Conservation (phyloP, 2,888 invertebrate genomes). For the Ferrisia virgata region DNA sequence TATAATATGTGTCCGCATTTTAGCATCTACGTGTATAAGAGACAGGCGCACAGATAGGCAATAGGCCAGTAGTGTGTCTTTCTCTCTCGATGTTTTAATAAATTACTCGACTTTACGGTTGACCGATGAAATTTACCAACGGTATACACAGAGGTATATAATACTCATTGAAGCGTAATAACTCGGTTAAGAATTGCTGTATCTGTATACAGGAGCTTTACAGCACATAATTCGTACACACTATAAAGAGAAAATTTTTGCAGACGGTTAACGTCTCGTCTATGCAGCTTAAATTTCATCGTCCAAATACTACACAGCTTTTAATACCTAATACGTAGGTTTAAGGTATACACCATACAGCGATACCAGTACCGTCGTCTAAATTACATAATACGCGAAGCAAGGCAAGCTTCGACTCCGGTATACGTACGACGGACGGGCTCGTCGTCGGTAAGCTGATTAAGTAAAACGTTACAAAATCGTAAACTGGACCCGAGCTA, state of each 20-base stretch:
- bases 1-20: too few species aligned
- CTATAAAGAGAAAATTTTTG: background rate
- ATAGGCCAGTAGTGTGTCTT: background rate
- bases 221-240: too few species aligned
- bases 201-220: background rate
- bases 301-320: background rate
- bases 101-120: slow-evolving; percentile 6
- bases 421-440: background rate
- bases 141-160: background rate
- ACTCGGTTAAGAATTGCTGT: background rate
- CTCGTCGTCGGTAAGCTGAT: background rate
- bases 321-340: too few species aligned
- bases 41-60: background rate
- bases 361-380: background rate
- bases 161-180: slow-evolving; percentile 5
- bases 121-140: slow-evolving; percentile 25
- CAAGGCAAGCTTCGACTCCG: background rate
- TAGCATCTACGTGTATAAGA: too few species aligned
- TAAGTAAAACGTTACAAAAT: slow-evolving; percentile 29
- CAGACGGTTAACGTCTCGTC: background rate
- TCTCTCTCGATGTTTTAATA: background rate
- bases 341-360: too few species aligned
- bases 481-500: slow-evolving; percentile 8
- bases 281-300: background rate
- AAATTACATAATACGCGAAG: slow-evolving; percentile 12